Evolutionary conservation across 2,888 invertebrate species (phyloP), one percentile per base, ranked within the genome.

Genomic region (Leptura quadrifasciata): DNA sequence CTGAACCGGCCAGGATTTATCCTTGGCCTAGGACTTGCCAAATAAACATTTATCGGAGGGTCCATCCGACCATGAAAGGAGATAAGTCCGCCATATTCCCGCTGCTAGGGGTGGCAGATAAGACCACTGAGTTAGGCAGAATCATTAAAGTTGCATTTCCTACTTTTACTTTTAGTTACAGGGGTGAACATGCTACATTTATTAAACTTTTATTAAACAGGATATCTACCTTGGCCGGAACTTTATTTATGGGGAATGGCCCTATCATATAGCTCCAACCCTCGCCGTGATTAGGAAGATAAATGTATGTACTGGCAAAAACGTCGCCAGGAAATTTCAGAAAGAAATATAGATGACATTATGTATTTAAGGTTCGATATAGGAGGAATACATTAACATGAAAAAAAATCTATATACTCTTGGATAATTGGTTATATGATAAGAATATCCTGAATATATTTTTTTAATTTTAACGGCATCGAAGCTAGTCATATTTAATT

Each of bases 11-110:
- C 61, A 27, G 24, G 69, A 69, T 80, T 82, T 82, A 81, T 79
- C 79, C 79, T 72, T n/a, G 73, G 72, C 67, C 55, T 47, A 74
- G 63, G 55, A 75, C 74, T 78, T 68, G 76, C 81, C 79, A 76
- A 81, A 82, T 79, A 81, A 82, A 81, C 81, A 79, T 77, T 82
- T 82, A 80, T 81, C 80, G 77, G 76, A 58, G 67, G 72, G 68
- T 24, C 78, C 77, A 76, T 75, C 77, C 76, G 78, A 80, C 82
- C 81, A 80, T 82, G 80, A 84, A 83, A 76, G 64, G 74, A 76
- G 84, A 84, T 84, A 84, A 82, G 71, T 75, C 76, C 69, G 79
- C 73, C 75, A 71, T 76, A 75, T 76, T 76, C 76, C 79, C 73
- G 39, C 39, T 58, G 65, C 67, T 68, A 68, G 24, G 68, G 67